Base-by-base conservation (phyloP, 2,113 vertebrate genomes). In the Tetrax tetrax region DNA sequence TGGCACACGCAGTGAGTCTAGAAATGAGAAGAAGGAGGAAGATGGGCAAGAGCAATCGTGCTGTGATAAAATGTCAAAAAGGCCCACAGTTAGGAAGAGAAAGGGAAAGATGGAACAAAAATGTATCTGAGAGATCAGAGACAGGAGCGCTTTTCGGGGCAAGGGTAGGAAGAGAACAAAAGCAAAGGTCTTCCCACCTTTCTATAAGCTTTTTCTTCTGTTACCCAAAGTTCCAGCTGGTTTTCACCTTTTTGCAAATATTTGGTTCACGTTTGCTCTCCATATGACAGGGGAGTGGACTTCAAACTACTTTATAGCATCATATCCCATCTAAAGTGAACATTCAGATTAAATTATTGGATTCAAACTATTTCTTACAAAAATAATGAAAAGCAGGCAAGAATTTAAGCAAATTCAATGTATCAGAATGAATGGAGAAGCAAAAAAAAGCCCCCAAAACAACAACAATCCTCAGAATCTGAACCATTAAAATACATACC, bases 1-100 rank as follows among this genome's bases (percentile, higher is more conserved):
- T 10, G 19, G 33, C 1, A 0, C 19, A 14, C 27, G 7, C 41
- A n/a, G 20, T 0, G 0, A 53, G 64, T 29, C 14, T 16, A 9
- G 43, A 56, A 41, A 28, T 13, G 28, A 48, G 33, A 65, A 50
- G n/a, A 3, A 60, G 74, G 27, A 61, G 38, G 77, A 53, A 74
- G 33, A 45, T 3, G 23, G 22, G 11, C 10, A n/a, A 54, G 69
- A 47, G 27, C 2, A 4, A 1, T 31, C 3, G 0, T 33, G 48
- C 48, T 64, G 68, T 5, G 17, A 37, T 6, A 15, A 89, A 89
- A 79, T 6, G n/a, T 20, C 13, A 14, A 33, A 41, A 57, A 66
- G 29, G 10, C 2, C 4, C 2, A 0, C 8, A 18, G n/a, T 17
- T 22, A 6, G 0, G 28, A 41, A 72, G 37, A 2, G 43, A 76